A percentile compares a stretch with the other conserved stretches of the same genome.
phyloP scores from a whole-genome alignment of 2,113 vertebrate species.

The Microtus montanus region DNA sequence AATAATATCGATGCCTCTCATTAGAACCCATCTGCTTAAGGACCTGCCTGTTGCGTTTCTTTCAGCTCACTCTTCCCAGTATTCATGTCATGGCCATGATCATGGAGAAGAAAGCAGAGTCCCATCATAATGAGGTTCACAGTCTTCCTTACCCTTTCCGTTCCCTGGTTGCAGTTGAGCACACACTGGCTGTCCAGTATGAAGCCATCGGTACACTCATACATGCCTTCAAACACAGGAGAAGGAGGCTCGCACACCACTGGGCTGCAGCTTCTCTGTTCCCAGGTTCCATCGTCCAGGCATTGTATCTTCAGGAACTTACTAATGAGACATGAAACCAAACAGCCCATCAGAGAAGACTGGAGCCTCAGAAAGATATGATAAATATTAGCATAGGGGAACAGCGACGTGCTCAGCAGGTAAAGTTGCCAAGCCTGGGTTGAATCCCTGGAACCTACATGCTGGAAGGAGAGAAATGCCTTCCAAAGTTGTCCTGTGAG shows the following conservation, averaged over 20 bases:
- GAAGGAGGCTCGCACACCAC: slow-evolving; percentile 90
- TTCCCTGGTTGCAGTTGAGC: slow-evolving; percentile 87
- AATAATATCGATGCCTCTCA: no score
- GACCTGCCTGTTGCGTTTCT: no score
- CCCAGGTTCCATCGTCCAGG: slow-evolving; percentile 92
- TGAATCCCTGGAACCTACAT: neutral
- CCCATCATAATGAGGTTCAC: neutral
- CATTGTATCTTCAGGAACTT: slow-evolving; percentile 94
- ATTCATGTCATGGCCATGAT: neutral
- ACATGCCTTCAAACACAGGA: slow-evolving; percentile 94
- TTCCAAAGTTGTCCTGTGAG: neutral
- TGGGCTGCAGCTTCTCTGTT: slow-evolving; percentile 88
- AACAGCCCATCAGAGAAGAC: slow-evolving; percentile 23
- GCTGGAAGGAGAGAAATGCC: neutral
- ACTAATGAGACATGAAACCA: slow-evolving; percentile 83
- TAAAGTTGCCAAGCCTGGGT: neutral
- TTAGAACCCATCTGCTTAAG: no score
- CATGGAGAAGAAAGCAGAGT: neutral
- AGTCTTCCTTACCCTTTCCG: slow-evolving; percentile 85
- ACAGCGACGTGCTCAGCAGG: neutral
- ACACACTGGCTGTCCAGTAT: slow-evolving; percentile 90
- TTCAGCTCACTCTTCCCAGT: neutral
- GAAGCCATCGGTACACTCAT: slow-evolving; percentile 92
- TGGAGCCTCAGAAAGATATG: neutral
- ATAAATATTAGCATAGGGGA: neutral